Base-by-base conservation (phyloP, 1,140 invertebrate genomes). In the Bombus confusus region DNA sequence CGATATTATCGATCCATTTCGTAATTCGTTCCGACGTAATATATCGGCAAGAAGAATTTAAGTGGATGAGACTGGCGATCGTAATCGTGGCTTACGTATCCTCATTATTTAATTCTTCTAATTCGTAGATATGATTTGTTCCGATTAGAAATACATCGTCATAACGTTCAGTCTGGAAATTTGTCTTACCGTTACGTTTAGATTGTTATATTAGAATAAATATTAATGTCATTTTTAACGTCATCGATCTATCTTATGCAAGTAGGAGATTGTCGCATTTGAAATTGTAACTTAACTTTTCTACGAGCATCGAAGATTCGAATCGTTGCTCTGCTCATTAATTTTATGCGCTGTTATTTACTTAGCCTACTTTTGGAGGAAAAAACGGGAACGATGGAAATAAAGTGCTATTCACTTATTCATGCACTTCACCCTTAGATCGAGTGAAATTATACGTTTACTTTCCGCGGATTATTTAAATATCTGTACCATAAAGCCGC, bases 321-420 rank as follows among this genome's bases (percentile, higher is more conserved):
- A 57, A 77, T 83, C 72, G 80, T 83, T 68, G 22, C 34, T 41
- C 72, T 77, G 64, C 34, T 77, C 80, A n/a, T 64, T 71, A 59
- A 82, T 74, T 83, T 83, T 31, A 41, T 41, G 59, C 62, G 9
- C 80, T 1, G 47, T 47, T 83, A 83, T 66, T 83, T 83, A 57
- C 64, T 77, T 83, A 83, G 12, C 74, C 81, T 77, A 77, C 73
- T 83, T 83, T 83, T 28, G 15, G 1, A 8, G 28, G 22, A 28
- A 31, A 25, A 31, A 69, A 25, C 4, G 9, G 25, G 69, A 62
- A n/a, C 25, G 52, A n/a, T 18, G 37, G 31, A 52, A 69, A 77
- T 77, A 72, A 34, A 41, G 18, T 9, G 47, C 22, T 37, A 18
- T 47, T 47, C 25, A 15, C 37, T 74, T 64, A 64, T 82, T 74